These are phyloP conservation scores for Pycnomerus fuliginosus DNA, from an alignment of 2,888 invertebrate species.

Conservation along the genomic window DNA sequence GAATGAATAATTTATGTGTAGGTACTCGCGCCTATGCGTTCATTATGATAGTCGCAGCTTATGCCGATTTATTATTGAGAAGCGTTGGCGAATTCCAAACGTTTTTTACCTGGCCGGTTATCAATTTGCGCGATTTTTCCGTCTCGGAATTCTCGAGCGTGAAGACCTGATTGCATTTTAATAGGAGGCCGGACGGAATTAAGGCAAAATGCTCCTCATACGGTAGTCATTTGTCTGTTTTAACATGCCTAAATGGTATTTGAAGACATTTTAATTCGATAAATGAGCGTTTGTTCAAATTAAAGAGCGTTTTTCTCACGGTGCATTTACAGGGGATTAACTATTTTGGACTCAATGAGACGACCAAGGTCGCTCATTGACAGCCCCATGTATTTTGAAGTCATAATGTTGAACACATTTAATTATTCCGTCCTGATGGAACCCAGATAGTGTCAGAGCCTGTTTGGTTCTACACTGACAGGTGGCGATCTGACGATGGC, in stretches of 20 bases:
- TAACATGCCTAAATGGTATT: constrained; percentile 37
- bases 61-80: too few relatives aligned
- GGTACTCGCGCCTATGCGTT: too few relatives aligned
- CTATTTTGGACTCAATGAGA: constrained; percentile 10
- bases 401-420: constrained; percentile 37
- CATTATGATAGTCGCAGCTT: too few relatives aligned
- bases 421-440: constrained; percentile 37
- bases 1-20: constrained; percentile 20
- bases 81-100: too few relatives aligned
- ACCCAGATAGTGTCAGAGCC: constrained; percentile 35
- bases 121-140: constrained; percentile 4
- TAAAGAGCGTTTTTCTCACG: constrained; percentile 28
- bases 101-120: too few relatives aligned
- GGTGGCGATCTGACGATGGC: constrained; percentile 28
- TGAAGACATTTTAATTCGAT: constrained; percentile 44
- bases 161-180: constrained; percentile 42
- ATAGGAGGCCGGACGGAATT: constrained; percentile 37
- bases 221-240: constrained; percentile 44
- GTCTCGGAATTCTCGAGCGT: constrained; percentile 12
- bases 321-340: constrained; percentile 11
- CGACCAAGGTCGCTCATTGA: constrained; percentile 30
- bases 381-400: constrained; percentile 26
- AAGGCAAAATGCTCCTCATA: constrained; percentile 33
- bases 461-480: constrained; percentile 36
- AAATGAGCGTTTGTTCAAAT: constrained; percentile 25